Percentiles rank a stretch among this genome's conserved stretches.
Conservation (phyloP, 2,888 invertebrate genomes). For the Troides oblongomaculatus region DNA sequence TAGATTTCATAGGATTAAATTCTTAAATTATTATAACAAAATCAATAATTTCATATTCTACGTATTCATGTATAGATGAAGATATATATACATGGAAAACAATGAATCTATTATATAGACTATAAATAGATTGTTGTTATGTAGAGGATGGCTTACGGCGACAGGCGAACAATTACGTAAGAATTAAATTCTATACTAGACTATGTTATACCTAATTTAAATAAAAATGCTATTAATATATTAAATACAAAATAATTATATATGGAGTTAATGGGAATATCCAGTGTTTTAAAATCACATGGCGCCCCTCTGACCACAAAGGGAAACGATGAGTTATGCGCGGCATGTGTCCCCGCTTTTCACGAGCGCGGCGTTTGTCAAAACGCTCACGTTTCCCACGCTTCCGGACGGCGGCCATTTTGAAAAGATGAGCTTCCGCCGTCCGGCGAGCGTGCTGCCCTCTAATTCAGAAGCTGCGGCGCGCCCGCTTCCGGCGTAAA, state of each 20-base stretch:
- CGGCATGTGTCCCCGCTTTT: constrained; percentile 62
- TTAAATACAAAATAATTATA: background rate
- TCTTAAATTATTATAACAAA: too few relatives aligned
- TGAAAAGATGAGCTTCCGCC: constrained; percentile 69
- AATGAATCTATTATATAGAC: too few relatives aligned
- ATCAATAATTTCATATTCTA: too few relatives aligned
- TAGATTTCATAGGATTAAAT: too few relatives aligned
- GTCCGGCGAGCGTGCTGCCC: constrained; percentile 53
- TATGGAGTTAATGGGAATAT: background rate
- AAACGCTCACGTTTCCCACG: constrained; percentile 75
- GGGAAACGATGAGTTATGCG: constrained; percentile 54
- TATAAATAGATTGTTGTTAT: too few relatives aligned
- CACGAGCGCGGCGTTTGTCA: constrained; percentile 69
- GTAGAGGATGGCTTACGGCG: too few relatives aligned
- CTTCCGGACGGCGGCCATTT: constrained; percentile 73
- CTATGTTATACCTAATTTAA: too few relatives aligned
- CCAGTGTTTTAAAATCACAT: constrained; percentile 5
- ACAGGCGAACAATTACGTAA: too few relatives aligned
- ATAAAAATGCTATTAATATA: too few relatives aligned
- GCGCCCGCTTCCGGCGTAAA: constrained; percentile 65
- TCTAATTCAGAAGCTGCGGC: constrained; percentile 64
- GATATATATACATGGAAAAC: too few relatives aligned
- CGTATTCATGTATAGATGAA: too few relatives aligned
- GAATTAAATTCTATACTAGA: too few relatives aligned
- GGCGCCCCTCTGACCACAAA: constrained; percentile 37